Evolutionary conservation across 2,113 vertebrate genomes (phyloP).

Genomic region (Dendropsophus ebraccatus): DNA sequence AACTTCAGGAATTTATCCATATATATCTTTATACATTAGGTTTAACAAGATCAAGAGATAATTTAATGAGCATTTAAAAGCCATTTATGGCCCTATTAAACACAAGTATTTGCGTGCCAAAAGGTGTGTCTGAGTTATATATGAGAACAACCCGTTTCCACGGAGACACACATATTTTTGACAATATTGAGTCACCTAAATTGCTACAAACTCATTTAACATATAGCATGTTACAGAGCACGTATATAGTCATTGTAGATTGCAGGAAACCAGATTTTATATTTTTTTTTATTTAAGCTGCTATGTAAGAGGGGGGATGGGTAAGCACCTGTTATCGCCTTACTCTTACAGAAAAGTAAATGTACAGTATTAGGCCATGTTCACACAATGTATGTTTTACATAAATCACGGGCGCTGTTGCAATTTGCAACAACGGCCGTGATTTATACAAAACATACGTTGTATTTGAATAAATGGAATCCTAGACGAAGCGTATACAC

Average conservation of each 20-base stretch:
- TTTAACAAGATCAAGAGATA: constrained; percentile 11
- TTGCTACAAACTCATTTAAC: constrained; percentile 39
- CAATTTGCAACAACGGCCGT: too few species aligned
- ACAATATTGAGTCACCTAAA: constrained; percentile 45
- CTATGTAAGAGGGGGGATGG: background rate
- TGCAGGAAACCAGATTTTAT: background rate
- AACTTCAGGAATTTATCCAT: too few species aligned
- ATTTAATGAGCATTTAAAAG: constrained; percentile 41
- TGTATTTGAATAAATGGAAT: too few species aligned
- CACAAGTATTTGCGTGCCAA: constrained; percentile 25
- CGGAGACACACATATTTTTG: constrained; percentile 8
- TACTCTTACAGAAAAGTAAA: too few species aligned
- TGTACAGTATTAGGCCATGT: too few species aligned
- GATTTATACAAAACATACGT: too few species aligned
- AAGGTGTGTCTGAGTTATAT: constrained; percentile 21
- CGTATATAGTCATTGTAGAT: background rate
- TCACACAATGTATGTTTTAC: too few species aligned
- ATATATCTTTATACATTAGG: background rate
- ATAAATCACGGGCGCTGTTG: too few species aligned
- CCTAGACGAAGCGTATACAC: too few species aligned
- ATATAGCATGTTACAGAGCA: background rate
- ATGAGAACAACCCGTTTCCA: constrained; percentile 25
- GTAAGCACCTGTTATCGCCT: too few species aligned
- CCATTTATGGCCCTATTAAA: constrained; percentile 38
- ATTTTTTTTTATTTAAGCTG: background rate